phyloP scores from a whole-genome alignment of 2,888 invertebrate species.

The Steinernema scapterisci region DNA sequence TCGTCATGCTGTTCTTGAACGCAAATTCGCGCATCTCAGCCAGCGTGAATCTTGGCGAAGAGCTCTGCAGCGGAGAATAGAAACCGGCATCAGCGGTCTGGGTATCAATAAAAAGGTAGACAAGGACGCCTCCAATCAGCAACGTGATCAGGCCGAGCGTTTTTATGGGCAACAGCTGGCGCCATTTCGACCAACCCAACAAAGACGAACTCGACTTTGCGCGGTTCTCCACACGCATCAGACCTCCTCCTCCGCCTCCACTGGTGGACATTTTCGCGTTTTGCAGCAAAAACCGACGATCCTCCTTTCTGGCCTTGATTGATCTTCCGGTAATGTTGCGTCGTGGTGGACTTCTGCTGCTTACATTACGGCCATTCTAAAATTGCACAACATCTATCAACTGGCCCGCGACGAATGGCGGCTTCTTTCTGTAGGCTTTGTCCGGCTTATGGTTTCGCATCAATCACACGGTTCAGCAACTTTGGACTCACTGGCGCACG shows the following conservation, averaged over 20 bases:
- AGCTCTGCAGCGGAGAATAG: conserved; percentile 20
- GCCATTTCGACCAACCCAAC: conserved; percentile 9
- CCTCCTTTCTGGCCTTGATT: background rate
- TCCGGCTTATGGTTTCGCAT: background rate
- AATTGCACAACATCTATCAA: conserved; percentile 27
- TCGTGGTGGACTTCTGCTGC: background rate
- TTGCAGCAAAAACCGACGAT: background rate
- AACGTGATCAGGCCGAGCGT: background rate
- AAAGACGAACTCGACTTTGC: background rate
- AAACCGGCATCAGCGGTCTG: background rate
- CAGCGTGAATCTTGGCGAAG: conserved; percentile 39
- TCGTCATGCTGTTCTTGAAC: conserved; percentile 37
- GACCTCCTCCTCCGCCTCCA: conserved; percentile 6
- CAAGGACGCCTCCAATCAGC: conserved; percentile 6
- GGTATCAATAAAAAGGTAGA: conserved; percentile 6
- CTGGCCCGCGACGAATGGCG: conserved; percentile 3
- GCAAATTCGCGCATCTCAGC: conserved; percentile 48
- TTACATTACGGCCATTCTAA: conserved; percentile 26
- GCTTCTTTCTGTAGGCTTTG: conserved; percentile 29
- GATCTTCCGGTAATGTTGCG: conserved; percentile 22
- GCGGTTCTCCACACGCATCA: conserved; percentile 20
- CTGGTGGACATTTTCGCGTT: background rate
- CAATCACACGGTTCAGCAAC: conserved; percentile 11
- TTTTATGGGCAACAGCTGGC: conserved; percentile 2
- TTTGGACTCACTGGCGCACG: background rate